Conservation (phyloP, 2,888 invertebrate species). For the Ypsolopha scabrella region DNA sequence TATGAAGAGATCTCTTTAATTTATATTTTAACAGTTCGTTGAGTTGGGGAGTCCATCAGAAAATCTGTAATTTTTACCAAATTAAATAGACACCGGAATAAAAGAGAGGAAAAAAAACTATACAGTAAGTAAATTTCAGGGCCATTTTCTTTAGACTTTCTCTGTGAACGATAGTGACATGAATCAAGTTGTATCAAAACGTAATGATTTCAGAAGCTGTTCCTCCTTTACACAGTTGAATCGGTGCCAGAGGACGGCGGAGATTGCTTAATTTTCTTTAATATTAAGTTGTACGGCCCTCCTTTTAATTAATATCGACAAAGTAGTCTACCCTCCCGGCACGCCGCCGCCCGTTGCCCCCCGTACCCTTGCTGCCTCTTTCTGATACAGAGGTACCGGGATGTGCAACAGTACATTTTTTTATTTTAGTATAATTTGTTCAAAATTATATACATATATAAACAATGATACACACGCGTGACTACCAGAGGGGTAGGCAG, state of each 20-base stretch:
- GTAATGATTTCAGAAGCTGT: neutral
- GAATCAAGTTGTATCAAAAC: too few species aligned
- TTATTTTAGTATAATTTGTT: neutral
- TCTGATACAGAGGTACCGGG: conserved; percentile 51
- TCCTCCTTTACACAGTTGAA: neutral
- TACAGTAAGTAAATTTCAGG: too few species aligned
- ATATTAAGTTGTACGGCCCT: conserved; percentile 67
- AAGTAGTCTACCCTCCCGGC: conserved; percentile 60
- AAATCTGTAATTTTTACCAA: too few species aligned
- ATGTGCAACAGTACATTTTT: conserved; percentile 15
- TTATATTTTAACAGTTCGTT: too few species aligned
- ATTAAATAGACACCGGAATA: too few species aligned
- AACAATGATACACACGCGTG: neutral
- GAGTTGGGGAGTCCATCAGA: too few species aligned
- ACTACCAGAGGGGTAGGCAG: too few species aligned
- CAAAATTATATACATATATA: neutral
- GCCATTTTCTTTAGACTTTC: too few species aligned
- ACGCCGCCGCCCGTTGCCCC: neutral
- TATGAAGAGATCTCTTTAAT: too few species aligned
- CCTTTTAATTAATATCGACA: conserved; percentile 71
- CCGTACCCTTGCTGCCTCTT: conserved; percentile 14
- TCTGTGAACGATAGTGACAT: too few species aligned
- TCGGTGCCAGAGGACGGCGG: conserved; percentile 22
- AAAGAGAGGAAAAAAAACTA: too few species aligned
- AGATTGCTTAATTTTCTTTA: conserved; percentile 69